A percentile compares a stretch with the other conserved stretches of the same genome.
Evolutionary conservation across 2,113 vertebrate species (phyloP).

Genomic region (Melospiza georgiana): DNA sequence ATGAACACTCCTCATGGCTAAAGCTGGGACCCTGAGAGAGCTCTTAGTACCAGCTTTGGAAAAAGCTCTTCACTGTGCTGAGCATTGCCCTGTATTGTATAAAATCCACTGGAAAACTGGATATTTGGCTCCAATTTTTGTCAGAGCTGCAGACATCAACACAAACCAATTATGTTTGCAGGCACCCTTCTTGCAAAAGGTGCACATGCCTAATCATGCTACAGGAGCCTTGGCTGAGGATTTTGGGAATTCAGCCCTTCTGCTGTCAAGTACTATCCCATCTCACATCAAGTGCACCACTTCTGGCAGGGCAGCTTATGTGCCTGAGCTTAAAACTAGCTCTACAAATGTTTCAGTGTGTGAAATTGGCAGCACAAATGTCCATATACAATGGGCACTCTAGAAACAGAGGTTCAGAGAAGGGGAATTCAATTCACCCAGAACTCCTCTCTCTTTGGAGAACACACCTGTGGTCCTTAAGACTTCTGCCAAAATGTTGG

Average conservation of each 20-base stretch:
- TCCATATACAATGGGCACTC: background rate
- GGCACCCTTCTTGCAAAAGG: background rate
- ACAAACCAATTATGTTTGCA: background rate
- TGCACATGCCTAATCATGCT: rapidly evolving
- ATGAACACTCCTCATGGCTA: background rate
- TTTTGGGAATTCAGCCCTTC: background rate
- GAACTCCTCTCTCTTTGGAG: background rate
- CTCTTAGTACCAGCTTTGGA: background rate
- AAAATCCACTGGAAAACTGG: background rate
- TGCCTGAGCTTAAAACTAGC: background rate
- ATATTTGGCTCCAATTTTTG: background rate
- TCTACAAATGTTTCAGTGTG: background rate
- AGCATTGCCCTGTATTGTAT: background rate
- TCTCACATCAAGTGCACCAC: background rate
- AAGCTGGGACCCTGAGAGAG: background rate
- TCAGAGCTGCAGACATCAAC: background rate
- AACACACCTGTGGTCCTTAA: background rate
- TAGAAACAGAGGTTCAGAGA: background rate
- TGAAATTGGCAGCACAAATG: background rate
- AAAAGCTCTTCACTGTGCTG: background rate
- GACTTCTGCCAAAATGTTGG: background rate
- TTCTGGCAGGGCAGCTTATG: background rate
- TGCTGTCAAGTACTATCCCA: background rate
- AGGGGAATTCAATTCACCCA: background rate
- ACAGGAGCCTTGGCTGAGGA: background rate